Conservation (phyloP, 2,888 invertebrate genomes). For the Philopedon plagiatum region DNA sequence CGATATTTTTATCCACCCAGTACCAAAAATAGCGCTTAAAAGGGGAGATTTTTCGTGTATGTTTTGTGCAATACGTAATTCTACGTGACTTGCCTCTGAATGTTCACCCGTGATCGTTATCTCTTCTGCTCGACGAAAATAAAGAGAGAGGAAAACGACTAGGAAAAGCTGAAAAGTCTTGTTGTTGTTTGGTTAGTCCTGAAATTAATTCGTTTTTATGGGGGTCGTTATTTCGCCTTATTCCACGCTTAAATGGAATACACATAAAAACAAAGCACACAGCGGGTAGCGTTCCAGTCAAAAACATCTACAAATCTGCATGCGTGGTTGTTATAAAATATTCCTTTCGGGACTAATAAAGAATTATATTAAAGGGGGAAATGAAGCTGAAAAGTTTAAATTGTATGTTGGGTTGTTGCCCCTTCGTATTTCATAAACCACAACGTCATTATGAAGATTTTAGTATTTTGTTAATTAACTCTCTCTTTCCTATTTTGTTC, state of each 20-base stretch:
- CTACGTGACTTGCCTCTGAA: conserved; percentile 36
- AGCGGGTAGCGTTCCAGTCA: not conserved
- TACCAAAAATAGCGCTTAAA: conserved; percentile 21
- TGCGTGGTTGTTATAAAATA: conserved; percentile 11
- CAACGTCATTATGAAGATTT: not conserved
- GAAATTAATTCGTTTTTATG: conserved; percentile 28
- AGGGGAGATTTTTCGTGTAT: conserved; percentile 27
- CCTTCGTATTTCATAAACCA: not conserved
- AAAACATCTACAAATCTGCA: conserved; percentile 19
- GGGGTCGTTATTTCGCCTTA: conserved; percentile 17
- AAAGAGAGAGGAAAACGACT: conserved; percentile 11
- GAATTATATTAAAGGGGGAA: conserved; percentile 9
- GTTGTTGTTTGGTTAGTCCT: conserved; percentile 14
- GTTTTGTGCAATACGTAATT: conserved; percentile 34
- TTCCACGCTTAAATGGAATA: not conserved
- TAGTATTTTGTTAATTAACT: not conserved
- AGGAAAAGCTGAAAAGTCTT: conserved; percentile 22
- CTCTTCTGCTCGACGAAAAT: conserved; percentile 5
- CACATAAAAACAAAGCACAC: conserved; percentile 13
- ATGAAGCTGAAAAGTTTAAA: conserved; percentile 17
- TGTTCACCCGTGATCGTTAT: conserved; percentile 24
- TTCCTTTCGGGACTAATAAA: conserved; percentile 4
- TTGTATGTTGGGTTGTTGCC: conserved; percentile 8
- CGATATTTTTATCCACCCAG: conserved; percentile 20
- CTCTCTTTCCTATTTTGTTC: too few species aligned